Evolutionary conservation across 2,113 vertebrate species (phyloP).

Genomic region (Malaclemys terrapin): DNA sequence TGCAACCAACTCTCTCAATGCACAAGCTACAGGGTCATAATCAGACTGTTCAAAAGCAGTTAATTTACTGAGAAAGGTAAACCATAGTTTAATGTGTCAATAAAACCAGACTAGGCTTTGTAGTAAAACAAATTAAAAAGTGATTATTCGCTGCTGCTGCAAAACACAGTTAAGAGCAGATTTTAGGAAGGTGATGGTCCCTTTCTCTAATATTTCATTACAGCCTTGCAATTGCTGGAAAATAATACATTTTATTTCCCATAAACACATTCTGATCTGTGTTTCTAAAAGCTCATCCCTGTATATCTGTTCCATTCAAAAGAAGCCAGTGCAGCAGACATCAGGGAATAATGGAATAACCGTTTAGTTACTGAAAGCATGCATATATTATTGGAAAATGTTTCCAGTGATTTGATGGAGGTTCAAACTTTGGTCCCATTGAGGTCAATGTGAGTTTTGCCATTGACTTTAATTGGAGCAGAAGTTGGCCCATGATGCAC

Average conservation of each 20-base stretch:
- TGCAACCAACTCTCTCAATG: background rate
- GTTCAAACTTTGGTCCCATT: background rate
- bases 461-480: background rate
- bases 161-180: background rate
- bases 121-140: background rate
- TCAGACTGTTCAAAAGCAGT: background rate
- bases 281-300: background rate
- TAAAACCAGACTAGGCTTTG: background rate
- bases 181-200: background rate
- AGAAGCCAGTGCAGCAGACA: background rate
- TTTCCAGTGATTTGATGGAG: background rate
- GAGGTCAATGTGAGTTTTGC: background rate
- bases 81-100: background rate
- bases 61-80: background rate
- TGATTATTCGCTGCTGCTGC: background rate
- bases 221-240: background rate
- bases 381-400: background rate
- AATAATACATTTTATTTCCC: background rate
- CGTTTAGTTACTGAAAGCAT: background rate
- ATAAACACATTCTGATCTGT: rapidly evolving
- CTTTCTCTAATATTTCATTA: background rate
- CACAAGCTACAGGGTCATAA: background rate
- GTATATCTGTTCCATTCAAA: background rate
- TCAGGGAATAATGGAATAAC: background rate
- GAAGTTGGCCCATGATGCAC: background rate